Base-by-base conservation (phyloP, 2,888 invertebrate genomes). In the Ophioninae sp. region DNA sequence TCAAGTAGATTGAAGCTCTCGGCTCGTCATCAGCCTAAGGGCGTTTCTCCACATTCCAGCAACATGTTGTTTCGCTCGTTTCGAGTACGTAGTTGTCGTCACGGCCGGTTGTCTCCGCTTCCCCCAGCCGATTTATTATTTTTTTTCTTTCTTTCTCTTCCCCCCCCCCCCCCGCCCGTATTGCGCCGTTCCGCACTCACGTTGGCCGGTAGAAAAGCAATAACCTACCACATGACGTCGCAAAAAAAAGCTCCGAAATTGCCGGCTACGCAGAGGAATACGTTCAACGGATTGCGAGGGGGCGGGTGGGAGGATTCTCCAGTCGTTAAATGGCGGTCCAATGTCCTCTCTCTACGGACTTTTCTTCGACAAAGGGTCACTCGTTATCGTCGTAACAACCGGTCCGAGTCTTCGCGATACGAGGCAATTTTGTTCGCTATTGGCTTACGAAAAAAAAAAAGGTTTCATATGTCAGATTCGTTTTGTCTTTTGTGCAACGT, bases 341-440 rank as follows among this genome's bases (percentile, higher is more conserved):
- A 75, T 72, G 71, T 82, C 61, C 61, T 78, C 75, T 51, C 61
- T 10, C 39, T 61, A 30, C 37, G 75, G n/a, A 69, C 56, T 17
- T 73, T 73, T 65, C 63, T 23, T 41, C 61, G 67, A 64, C 39
- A 67, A 79, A 81, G 81, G 83, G 74, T 84, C 78, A 79, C 78
- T 84, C 81, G 81, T 84, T 84, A 79, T 79, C 81, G 74, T 20
- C 30, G 72, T 77, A 77, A 81, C 77, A 77, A 81, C 73, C 78
- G 56, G 56, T 76, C 41, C 20, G 37, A 64, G 68, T 41, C 77
- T 76, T 58, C 71, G 44, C 77, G 76, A 44, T 71, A 81, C 37
- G 23, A 23, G 41, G 20, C 61, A 20, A 51, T 69, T 71, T 77
- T 39, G 76, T 59, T 22, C 69, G 23, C 59, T 65, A 51, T 41